phyloP scores from a whole-genome alignment of 2,888 invertebrate species.

The Drosophila formosana region DNA sequence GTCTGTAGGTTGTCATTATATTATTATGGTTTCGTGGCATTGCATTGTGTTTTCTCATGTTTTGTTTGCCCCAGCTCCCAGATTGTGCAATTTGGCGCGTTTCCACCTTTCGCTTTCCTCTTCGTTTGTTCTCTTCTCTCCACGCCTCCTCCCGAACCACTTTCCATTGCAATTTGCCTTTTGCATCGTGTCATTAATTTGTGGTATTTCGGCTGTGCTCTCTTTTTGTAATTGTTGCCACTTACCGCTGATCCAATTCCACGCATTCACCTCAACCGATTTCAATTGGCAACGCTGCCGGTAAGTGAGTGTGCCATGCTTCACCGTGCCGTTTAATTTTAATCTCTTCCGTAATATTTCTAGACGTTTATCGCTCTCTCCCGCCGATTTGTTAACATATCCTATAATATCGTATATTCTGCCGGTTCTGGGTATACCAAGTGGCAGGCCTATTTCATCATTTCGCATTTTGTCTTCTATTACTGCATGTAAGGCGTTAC shows the following conservation, averaged over 20 bases:
- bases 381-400: slow-evolving; percentile 14
- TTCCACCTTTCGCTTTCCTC: slow-evolving; percentile 59
- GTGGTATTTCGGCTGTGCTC: slow-evolving; percentile 39
- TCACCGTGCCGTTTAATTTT: slow-evolving; percentile 7
- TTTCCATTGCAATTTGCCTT: slow-evolving; percentile 58
- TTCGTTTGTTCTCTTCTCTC: slow-evolving; percentile 33
- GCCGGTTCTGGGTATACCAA: neutral
- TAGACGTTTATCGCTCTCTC: slow-evolving; percentile 20
- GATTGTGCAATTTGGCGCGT: slow-evolving; percentile 74
- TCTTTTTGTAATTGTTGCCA: slow-evolving; percentile 62
- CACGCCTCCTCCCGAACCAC: slow-evolving; percentile 30
- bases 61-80: slow-evolving; percentile 16
- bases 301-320: slow-evolving; percentile 14
- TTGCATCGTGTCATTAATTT: slow-evolving; percentile 57
- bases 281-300: slow-evolving; percentile 15
- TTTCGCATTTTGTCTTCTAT: neutral
- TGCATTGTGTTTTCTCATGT: slow-evolving; percentile 53
- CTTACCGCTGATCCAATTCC: slow-evolving; percentile 66
- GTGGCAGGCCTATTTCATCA: neutral
- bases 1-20: slow-evolving; percentile 28
- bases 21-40: slow-evolving; percentile 59
- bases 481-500: neutral
- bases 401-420: neutral
- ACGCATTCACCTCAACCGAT: slow-evolving; percentile 27
- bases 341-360: slow-evolving; percentile 48